phyloP scores from a whole-genome alignment of 2,888 invertebrate genomes.

The Macrostomum cliftonense region DNA sequence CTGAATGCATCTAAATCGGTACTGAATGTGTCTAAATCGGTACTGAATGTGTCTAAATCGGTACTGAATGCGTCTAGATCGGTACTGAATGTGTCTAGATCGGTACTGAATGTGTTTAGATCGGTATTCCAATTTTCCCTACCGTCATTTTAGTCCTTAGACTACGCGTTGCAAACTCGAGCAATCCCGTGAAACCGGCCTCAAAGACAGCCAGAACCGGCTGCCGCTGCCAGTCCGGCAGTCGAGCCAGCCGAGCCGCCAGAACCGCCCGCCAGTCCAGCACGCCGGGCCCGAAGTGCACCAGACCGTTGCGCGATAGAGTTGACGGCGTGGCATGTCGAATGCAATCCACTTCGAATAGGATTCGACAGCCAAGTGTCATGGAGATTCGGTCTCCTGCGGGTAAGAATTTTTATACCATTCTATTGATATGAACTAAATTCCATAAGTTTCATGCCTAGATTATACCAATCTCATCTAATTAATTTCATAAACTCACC shows the following conservation, averaged over 20 bases:
- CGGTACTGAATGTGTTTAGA: too few relatives aligned
- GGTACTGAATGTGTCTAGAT: too few relatives aligned
- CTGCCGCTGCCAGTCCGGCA: constrained; percentile 23
- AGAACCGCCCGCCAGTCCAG: constrained; percentile 77
- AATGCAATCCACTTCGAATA: constrained; percentile 40
- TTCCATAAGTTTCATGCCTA: too few relatives aligned
- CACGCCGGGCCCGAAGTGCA: constrained; percentile 84
- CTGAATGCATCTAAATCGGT: too few relatives aligned
- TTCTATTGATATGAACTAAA: too few relatives aligned
- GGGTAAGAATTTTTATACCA: too few relatives aligned
- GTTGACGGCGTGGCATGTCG: constrained; percentile 40
- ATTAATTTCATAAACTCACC: too few relatives aligned
- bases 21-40: too few relatives aligned
- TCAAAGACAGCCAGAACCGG: constrained; percentile 53
- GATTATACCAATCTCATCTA: too few relatives aligned
- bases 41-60: too few relatives aligned
- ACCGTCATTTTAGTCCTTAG: constrained; percentile 54
- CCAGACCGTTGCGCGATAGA: constrained; percentile 40
- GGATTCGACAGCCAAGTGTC: constrained; percentile 35
- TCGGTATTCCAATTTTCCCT: too few relatives aligned
- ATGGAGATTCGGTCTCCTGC: constrained; percentile 37
- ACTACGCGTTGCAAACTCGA: constrained; percentile 65
- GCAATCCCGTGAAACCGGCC: constrained; percentile 52
- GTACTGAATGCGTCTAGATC: too few relatives aligned
- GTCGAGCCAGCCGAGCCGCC: constrained; percentile 41